Evolutionary conservation across 2,797 vertebrate genomes (phyloP).

Genomic region (Cynodonichthys magdalenae): DNA sequence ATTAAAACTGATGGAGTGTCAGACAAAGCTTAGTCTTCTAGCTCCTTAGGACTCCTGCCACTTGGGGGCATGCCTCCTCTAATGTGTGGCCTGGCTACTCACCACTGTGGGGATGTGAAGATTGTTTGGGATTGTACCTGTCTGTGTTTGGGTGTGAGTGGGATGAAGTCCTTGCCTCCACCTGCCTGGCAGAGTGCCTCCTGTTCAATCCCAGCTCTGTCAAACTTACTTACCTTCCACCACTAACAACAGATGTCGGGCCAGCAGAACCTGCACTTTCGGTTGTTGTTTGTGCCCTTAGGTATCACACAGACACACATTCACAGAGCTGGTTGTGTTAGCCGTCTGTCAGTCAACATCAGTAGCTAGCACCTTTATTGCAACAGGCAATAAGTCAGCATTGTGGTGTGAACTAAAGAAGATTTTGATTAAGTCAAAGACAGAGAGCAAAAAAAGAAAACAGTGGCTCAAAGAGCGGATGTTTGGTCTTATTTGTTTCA

Average conservation of each 20-base stretch:
- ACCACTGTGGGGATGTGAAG: constrained; percentile 20
- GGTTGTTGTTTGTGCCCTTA: constrained; percentile 75
- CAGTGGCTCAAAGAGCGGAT: constrained; percentile 36
- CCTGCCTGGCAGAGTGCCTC: constrained; percentile 74
- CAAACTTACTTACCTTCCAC: constrained; percentile 79
- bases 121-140: constrained; percentile 10
- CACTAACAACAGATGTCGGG: constrained; percentile 78
- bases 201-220: constrained; percentile 80
- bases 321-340: constrained; percentile 56
- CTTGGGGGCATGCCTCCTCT: constrained; percentile 53
- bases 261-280: constrained; percentile 70
- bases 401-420: constrained; percentile 52
- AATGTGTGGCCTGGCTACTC: constrained; percentile 25
- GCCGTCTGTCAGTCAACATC: constrained; percentile 74
- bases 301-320: constrained; percentile 49
- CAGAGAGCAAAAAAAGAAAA: constrained; percentile 46
- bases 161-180: constrained; percentile 52
- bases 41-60: constrained; percentile 52
- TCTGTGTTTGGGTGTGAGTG: constrained; percentile 4
- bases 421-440: constrained; percentile 64
- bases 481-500: neutral
- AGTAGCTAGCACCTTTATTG: constrained; percentile 71
- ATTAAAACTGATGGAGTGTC: constrained; percentile 37
- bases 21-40: constrained; percentile 16
- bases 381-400: constrained; percentile 68